phyloP scores from a whole-genome alignment of 2,797 vertebrate genomes.

The Pseudocheirus occidentalis region DNA sequence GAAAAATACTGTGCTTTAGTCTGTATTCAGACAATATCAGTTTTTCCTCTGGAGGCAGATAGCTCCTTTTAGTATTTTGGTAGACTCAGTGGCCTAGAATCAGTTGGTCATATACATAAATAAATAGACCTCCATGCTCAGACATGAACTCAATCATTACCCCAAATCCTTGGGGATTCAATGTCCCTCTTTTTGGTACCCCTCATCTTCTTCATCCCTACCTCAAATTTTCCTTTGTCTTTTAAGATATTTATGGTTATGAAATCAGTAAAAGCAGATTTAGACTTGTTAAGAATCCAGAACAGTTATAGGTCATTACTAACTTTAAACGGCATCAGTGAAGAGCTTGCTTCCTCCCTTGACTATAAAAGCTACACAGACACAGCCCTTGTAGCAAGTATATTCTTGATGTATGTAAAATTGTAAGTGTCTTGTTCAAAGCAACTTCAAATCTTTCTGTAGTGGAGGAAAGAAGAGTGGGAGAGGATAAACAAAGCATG shows the following conservation, averaged over 20 bases:
- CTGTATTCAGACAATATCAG: background rate
- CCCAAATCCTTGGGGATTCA: background rate
- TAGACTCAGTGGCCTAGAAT: constrained; percentile 7
- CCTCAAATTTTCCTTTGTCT: background rate
- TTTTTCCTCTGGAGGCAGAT: background rate
- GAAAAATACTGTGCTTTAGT: background rate
- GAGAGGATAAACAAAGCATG: background rate
- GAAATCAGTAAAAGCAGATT: background rate
- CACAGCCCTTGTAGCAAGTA: background rate
- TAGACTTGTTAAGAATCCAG: background rate
- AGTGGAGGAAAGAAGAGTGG: background rate
- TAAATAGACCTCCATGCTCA: background rate
- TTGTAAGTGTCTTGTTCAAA: background rate
- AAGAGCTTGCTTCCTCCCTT: background rate
- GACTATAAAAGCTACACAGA: background rate
- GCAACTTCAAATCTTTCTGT: background rate
- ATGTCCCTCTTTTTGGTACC: background rate
- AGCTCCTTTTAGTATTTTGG: background rate
- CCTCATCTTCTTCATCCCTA: background rate
- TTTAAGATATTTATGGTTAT: background rate
- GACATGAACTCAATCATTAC: background rate
- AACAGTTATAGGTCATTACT: background rate
- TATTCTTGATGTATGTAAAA: background rate
- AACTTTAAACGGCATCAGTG: background rate
- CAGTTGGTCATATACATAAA: background rate